Conservation (phyloP, 2,113 vertebrate species). For the Siniperca chuatsi region DNA sequence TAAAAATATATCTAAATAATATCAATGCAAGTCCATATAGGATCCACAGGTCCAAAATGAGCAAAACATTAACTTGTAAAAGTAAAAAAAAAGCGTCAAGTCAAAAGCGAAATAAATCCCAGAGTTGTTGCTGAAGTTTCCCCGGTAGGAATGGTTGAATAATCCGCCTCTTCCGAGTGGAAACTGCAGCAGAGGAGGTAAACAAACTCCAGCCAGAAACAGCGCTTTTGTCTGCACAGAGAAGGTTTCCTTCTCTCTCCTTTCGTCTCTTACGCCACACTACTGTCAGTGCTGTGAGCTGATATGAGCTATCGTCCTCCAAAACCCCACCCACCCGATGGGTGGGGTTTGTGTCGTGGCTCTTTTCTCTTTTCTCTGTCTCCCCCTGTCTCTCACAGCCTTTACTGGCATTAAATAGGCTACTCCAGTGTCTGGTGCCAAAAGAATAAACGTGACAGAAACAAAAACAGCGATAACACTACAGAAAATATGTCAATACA, state of each 20-base stretch:
- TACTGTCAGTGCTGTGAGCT: neutral
- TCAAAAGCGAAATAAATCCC: slow-evolving; percentile 21
- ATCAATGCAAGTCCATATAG: neutral
- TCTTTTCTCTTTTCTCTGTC: neutral
- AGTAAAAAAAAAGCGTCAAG: neutral
- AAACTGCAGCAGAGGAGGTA: slow-evolving; percentile 6
- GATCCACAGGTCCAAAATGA: slow-evolving; percentile 8
- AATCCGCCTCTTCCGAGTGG: slow-evolving; percentile 23
- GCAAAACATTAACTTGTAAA: neutral
- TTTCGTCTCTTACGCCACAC: neutral
- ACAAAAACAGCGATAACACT: too few species aligned
- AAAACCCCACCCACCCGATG: neutral
- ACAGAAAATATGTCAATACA: neutral
- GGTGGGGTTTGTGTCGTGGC: slow-evolving; percentile 5
- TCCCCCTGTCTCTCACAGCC: slow-evolving; percentile 29
- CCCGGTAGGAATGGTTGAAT: neutral
- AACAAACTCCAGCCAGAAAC: slow-evolving; percentile 36
- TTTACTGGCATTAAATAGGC: neutral
- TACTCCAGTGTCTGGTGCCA: neutral
- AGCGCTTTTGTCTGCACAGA: slow-evolving; percentile 26
- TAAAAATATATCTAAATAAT: neutral
- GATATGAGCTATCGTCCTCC: neutral
- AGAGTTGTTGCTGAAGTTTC: neutral
- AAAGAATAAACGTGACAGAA: neutral
- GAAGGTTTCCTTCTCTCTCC: slow-evolving; percentile 15